Base-by-base conservation (phyloP, 2,797 vertebrate genomes). In the Odontamblyopus rebecca region DNA sequence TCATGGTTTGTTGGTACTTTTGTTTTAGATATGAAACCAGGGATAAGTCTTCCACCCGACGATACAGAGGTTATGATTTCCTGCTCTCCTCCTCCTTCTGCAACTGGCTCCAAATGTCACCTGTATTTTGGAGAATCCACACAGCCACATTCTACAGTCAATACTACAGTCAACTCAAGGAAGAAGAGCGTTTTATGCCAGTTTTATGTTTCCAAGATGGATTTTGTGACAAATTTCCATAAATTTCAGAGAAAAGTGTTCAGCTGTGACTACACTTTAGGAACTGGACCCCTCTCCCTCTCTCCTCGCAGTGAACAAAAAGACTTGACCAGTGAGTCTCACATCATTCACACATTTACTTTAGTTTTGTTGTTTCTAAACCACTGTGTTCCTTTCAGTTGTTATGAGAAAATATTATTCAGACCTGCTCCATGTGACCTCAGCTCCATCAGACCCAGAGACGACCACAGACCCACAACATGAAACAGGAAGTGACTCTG, bases 71-170 rank as follows among this genome's bases (percentile, higher is more conserved):
- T 54, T 54, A 23, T 4, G 23, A 23, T 23, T 12, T 9, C 11
- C 38, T 41, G 38, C 38, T 9, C 23, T 76, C 57, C n/a, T 57
- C 73, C 71, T 2, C 69, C 53, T 54, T 73, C 73, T 71, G 67
- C 59, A 32, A 0, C 1, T 11, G 7, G 26, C 0, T 65, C 67
- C 0, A 69, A 0, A 27, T 83, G 79, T 78, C 68, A 82, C 38
- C 73, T 86, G 57, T 86, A 82, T 72, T 75, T 82, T 80, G 81
- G 62, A 82, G 77, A 73, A 76, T 35, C 3, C 53, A 54, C 5
- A 41, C 7, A 0, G 69, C 61, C 69, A 66, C 9, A 38, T 2
- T 0, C 0, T 56, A 71, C 48, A 26, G 16, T 2, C 11, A 32
- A 61, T 0, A 2, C 4, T 3, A n/a, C 3, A 8, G n/a, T n/a